Evolutionary conservation across 1,140 invertebrate genomes (phyloP).

Genomic region (Heliconius nattereri): DNA sequence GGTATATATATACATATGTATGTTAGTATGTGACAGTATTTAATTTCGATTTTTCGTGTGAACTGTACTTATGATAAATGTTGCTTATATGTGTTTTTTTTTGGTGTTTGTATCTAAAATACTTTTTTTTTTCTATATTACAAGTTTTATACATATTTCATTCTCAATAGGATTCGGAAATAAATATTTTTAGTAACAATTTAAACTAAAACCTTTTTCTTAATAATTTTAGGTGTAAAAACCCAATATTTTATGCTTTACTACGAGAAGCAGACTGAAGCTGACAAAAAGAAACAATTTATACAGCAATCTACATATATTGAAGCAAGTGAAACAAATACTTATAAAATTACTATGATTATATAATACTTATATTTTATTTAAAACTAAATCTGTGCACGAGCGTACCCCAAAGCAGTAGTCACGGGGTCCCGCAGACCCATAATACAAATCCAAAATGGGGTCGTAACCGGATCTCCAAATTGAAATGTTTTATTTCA

Average conservation of each 20-base stretch:
- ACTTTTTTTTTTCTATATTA: too few relatives aligned
- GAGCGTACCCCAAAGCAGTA: conserved; percentile 71
- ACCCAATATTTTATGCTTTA: too few relatives aligned
- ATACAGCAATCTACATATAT: too few relatives aligned
- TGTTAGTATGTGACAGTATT: background rate
- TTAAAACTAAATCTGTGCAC: conserved; percentile 40
- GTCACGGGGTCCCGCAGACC: conserved; percentile 70
- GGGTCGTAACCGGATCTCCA: conserved; percentile 77
- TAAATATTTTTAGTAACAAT: too few relatives aligned
- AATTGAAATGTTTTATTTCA: conserved; percentile 80
- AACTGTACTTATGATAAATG: background rate
- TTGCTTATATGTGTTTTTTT: background rate
- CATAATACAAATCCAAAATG: conserved; percentile 73
- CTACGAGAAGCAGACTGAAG: too few relatives aligned
- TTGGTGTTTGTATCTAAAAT: too few relatives aligned
- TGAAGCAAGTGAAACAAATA: too few relatives aligned
- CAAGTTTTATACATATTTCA: background rate
- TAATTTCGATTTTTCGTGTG: background rate
- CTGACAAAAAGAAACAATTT: too few relatives aligned
- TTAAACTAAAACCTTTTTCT: too few relatives aligned
- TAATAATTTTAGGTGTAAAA: too few relatives aligned
- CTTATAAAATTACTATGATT: too few relatives aligned
- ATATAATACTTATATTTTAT: background rate
- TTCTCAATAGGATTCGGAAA: too few relatives aligned
- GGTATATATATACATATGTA: background rate